Base-by-base conservation (phyloP, 2,113 vertebrate species). In the Myotis davidii region DNA sequence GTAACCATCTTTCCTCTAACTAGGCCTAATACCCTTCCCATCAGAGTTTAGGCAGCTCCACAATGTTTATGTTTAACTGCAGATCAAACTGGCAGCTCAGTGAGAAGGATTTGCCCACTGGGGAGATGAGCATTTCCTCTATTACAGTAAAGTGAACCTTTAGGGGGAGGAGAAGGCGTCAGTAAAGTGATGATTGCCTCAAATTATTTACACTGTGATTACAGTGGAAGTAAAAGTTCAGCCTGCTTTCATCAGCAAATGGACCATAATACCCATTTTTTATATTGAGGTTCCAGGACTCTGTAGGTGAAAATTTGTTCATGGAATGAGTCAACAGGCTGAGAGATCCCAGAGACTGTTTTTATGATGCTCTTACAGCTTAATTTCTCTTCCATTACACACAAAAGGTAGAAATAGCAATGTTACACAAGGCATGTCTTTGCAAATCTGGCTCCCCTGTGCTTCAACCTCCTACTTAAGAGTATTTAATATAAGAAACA, bases 401-500 rank as follows among this genome's bases (percentile, higher is more conserved):
- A 17, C 27, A 72, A 59, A 84, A 90, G 27, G 72, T 84, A 85
- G 61, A 94, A 81, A 90, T 8, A 85, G 13, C 21, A 77, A 54
- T 90, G 48, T 88, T 85, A 61, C 25, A 48, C 52, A 82, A 85
- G 25, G 27, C 13, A 0, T 81, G 20, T 88, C 56, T 91, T 93
- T 84, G 79, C n/a, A 72, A 12, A 96, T 90, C 45, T 90, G n/a
- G 32, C 65, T 85, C 3, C 32, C 9, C 27, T 87, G 6, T 90
- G 67, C 32, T 77, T 90, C 42, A 85, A 2, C 25, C 39, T 92
- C 42, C 34, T 95, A 48, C 69, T 73, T 92, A 59, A 65, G 69
- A 79, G 50, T 89, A 86, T 79, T 97, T 96, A 96, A 95, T 76
- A 73, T n/a, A 74, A 95, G 48, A 93, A 95, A 82, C 77, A 88